phyloP scores from a whole-genome alignment of 2,797 vertebrate species.

The Coreius guichenoti region DNA sequence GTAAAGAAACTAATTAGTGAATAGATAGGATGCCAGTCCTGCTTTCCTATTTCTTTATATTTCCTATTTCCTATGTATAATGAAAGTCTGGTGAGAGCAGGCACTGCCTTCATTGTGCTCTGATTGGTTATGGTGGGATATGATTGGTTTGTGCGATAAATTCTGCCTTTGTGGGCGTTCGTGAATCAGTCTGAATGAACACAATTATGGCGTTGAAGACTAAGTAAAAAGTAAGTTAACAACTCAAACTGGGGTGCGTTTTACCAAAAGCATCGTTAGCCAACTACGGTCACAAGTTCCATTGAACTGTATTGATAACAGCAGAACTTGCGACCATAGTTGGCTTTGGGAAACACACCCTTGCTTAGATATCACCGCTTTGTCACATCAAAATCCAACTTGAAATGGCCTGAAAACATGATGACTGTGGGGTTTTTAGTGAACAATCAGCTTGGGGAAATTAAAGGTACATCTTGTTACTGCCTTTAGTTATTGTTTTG shows the following conservation, averaged over 20 bases:
- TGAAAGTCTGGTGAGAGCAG: not conserved
- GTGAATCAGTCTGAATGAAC: not conserved
- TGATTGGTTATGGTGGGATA: not conserved
- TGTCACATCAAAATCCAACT: not conserved
- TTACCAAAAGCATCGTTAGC: no score
- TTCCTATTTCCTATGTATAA: no score
- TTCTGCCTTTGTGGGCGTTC: not conserved
- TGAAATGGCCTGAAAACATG: not conserved
- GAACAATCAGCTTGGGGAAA: not conserved
- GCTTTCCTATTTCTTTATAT: not conserved
- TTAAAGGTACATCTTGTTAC: not conserved
- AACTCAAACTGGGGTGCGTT: not conserved
- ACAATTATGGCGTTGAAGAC: not conserved
- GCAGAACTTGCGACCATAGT: no score
- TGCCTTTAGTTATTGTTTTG: no score
- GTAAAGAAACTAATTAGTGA: not conserved
- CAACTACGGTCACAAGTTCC: no score
- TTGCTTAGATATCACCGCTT: not conserved
- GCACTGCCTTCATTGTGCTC: not conserved
- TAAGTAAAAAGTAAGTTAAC: not conserved
- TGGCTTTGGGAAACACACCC: no score
- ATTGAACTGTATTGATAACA: no score
- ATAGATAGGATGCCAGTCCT: not conserved
- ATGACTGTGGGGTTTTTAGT: not conserved
- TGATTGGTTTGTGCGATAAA: not conserved